Evolutionary conservation across 2,113 vertebrate species (phyloP), one percentile per base, ranked within the genome.

Genomic region (Callaeas wilsoni): DNA sequence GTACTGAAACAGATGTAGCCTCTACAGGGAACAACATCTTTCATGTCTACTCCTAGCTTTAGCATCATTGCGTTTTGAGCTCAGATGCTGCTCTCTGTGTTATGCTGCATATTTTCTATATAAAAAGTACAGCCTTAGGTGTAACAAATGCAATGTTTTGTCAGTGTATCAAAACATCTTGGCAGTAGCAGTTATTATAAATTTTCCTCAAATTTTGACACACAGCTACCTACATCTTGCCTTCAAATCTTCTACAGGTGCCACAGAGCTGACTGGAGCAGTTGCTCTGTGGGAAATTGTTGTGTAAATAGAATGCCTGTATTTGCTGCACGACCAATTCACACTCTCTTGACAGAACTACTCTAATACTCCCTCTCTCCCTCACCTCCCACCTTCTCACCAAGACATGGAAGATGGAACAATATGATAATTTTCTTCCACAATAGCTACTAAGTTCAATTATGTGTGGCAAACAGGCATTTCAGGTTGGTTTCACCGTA

Each of bases 311-410:
- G 16, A 90, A 81, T 20, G 30, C 17, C 19, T 29, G 16, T 47
- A 60, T 62, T 86, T 85, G 39, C 57, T 84, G 55, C 55, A 23
- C 18, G 21, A 13, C 32, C 7, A 64, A 30, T 16, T 68, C 22
- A 30, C 33, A 62, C 4, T 35, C 7, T 46, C 71, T 52, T 80
- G 27, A 77, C 74, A 79, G 10, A 79, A 55, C 4, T 16, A 12
- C 4, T 59, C 5, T 59, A 37, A 63, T 33, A 37, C 0, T 0
- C 10, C 1, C 8, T 52, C 39, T 47, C 32, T 90, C 15, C 25
- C 9, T 62, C 20, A 68, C 13, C 12, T 84, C 27, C 33, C 25
- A 49, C 19, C n/a, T 56, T 22, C 10, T 9, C 35, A 26, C 8
- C 19, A 55, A 87, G 41, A 35, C 2, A 13, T 14, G 9, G 39